phyloP scores from a whole-genome alignment of 2,888 invertebrate genomes.

The Hylaea fasciaria region DNA sequence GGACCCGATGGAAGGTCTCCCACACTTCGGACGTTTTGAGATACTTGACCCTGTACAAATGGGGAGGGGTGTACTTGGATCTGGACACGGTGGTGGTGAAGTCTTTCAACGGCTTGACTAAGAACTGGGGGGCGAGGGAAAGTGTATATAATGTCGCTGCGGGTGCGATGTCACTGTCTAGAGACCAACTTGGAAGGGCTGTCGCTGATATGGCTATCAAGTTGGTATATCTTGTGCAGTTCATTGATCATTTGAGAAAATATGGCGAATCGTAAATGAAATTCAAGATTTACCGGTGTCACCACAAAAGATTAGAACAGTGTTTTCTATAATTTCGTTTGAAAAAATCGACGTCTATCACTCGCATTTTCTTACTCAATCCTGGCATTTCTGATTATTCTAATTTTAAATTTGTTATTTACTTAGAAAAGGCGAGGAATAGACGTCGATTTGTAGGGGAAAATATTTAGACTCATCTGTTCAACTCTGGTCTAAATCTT shows the following conservation, averaged over 20 bases:
- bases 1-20: slow-evolving; percentile 82
- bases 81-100: slow-evolving; percentile 89
- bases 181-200: slow-evolving; percentile 49
- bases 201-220: slow-evolving; percentile 49
- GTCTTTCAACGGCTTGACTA: slow-evolving; percentile 78
- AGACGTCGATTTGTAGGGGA: too few species aligned
- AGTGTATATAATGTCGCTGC: slow-evolving; percentile 86
- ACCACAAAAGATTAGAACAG: too few species aligned
- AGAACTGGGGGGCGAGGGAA: slow-evolving; percentile 88
- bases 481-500: too few species aligned
- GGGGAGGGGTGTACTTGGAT: slow-evolving; percentile 91
- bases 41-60: slow-evolving; percentile 89
- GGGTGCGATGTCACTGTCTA: slow-evolving; percentile 86
- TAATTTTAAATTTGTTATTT: too few species aligned
- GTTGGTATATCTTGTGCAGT: slow-evolving; percentile 37
- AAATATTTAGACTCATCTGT: too few species aligned
- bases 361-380: too few species aligned
- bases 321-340: too few species aligned
- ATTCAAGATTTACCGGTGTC: background rate
- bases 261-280: background rate
- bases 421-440: too few species aligned
- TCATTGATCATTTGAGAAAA: background rate
- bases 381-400: too few species aligned
- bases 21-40: slow-evolving; percentile 88
- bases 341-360: too few species aligned